A percentile compares a stretch with the other conserved stretches of the same genome.
phyloP scores from a whole-genome alignment of 1,140 invertebrate species.

The Anoplolepis gracilipes region DNA sequence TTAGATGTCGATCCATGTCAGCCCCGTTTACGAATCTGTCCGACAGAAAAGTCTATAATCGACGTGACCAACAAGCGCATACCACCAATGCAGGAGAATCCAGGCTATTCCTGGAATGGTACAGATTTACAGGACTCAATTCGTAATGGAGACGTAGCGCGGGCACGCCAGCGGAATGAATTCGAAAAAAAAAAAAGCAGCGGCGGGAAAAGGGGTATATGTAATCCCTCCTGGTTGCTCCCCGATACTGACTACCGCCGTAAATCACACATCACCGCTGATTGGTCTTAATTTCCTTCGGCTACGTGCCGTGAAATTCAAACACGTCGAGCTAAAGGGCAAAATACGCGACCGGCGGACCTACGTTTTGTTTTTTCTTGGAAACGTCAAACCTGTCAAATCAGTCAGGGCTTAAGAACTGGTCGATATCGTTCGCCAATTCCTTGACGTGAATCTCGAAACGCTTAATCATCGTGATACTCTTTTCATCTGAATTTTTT shows the following conservation, averaged over 20 bases:
- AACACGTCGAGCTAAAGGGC: constrained; percentile 31
- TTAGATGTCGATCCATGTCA: not conserved
- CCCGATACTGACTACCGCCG: constrained; percentile 59
- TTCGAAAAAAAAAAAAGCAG: constrained; percentile 21
- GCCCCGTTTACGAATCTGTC: too few relatives aligned
- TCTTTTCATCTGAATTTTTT: not conserved
- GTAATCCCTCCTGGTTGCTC: constrained; percentile 51
- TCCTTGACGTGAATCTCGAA: not conserved
- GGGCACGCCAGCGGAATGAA: constrained; percentile 73
- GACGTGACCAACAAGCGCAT: not conserved
- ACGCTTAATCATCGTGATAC: not conserved
- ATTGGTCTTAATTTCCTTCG: constrained; percentile 79
- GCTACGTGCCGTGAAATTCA: constrained; percentile 76
- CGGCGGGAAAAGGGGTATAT: constrained; percentile 21
- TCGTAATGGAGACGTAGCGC: constrained; percentile 76
- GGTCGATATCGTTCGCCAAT: not conserved
- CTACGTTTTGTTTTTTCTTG: not conserved
- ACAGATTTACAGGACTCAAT: constrained; percentile 67
- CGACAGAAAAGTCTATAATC: not conserved
- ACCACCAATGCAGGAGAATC: not conserved
- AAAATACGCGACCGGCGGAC: constrained; percentile 20
- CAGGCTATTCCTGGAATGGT: constrained; percentile 25
- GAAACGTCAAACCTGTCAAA: constrained; percentile 62
- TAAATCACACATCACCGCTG: constrained; percentile 78
- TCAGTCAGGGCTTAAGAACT: constrained; percentile 29